These are phyloP conservation scores for Heliconius ethilla DNA, from an alignment of 2,888 invertebrate species.

Conservation along the genomic window DNA sequence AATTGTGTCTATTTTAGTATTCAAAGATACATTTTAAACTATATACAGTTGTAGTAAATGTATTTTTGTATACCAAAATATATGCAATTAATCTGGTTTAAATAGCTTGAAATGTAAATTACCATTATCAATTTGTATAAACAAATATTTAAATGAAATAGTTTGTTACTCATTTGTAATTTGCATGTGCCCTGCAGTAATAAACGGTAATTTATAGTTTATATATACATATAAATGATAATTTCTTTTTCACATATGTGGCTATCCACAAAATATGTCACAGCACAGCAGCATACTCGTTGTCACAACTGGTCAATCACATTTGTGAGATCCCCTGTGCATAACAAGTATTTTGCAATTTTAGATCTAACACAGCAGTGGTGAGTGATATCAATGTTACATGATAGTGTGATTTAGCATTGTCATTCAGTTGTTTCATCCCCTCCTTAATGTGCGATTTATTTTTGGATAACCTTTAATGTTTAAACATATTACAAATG, in stretches of 20 bases:
- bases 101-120: background rate
- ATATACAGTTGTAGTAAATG: background rate
- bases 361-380: too few relatives aligned
- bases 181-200: slow-evolving; percentile 28
- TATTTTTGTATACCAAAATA: background rate
- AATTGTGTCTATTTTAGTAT: background rate
- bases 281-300: too few relatives aligned
- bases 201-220: slow-evolving; percentile 1
- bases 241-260: background rate
- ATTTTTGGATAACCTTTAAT: background rate
- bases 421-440: too few relatives aligned
- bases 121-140: slow-evolving; percentile 26
- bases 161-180: background rate
- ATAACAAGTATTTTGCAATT: too few relatives aligned
- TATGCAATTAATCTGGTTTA: background rate
- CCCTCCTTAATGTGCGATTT: background rate
- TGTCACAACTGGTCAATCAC: too few relatives aligned
- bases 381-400: too few relatives aligned
- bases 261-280: background rate
- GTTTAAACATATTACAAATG: background rate
- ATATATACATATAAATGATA: too few relatives aligned
- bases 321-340: too few relatives aligned
- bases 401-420: too few relatives aligned
- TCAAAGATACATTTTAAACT: too few relatives aligned
- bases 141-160: background rate